phyloP scores from a whole-genome alignment of 1,140 invertebrate species.

The Drosophila nigromelanica region DNA sequence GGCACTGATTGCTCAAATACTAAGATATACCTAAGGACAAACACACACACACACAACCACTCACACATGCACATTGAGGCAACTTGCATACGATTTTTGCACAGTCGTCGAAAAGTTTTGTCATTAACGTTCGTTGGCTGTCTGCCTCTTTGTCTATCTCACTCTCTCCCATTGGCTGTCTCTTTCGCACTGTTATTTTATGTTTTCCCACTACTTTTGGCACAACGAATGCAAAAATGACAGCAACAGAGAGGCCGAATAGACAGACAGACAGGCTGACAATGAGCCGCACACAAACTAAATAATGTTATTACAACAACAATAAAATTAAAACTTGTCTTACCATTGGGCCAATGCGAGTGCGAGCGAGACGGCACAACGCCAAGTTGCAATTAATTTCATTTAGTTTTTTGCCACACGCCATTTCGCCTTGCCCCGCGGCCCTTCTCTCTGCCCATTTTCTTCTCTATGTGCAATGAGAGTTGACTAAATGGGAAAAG shows the following conservation, averaged over 20 bases:
- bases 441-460: background rate
- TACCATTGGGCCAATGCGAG: slow-evolving; percentile 7
- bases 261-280: slow-evolving; percentile 24
- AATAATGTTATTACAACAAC: slow-evolving; percentile 77
- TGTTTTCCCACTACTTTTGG: slow-evolving; percentile 66
- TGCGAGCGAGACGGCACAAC: slow-evolving; percentile 45
- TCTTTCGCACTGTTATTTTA: slow-evolving; percentile 52
- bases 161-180: background rate
- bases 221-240: slow-evolving; percentile 69
- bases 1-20: slow-evolving; percentile 68
- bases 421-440: slow-evolving; percentile 44
- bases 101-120: slow-evolving; percentile 77
- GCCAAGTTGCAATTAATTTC: slow-evolving; percentile 79
- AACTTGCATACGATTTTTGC: slow-evolving; percentile 70
- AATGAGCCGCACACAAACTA: slow-evolving; percentile 56
- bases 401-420: slow-evolving; percentile 75
- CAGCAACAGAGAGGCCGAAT: slow-evolving; percentile 37
- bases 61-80: slow-evolving; percentile 33
- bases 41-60: slow-evolving; percentile 17
- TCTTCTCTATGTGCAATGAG: slow-evolving; percentile 33
- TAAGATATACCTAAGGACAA: slow-evolving; percentile 41
- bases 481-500: slow-evolving; percentile 78
- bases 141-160: slow-evolving; percentile 21
- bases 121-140: slow-evolving; percentile 74
- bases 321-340: slow-evolving; percentile 73